phyloP scores from a whole-genome alignment of 2,113 vertebrate species.

The Channa argus region DNA sequence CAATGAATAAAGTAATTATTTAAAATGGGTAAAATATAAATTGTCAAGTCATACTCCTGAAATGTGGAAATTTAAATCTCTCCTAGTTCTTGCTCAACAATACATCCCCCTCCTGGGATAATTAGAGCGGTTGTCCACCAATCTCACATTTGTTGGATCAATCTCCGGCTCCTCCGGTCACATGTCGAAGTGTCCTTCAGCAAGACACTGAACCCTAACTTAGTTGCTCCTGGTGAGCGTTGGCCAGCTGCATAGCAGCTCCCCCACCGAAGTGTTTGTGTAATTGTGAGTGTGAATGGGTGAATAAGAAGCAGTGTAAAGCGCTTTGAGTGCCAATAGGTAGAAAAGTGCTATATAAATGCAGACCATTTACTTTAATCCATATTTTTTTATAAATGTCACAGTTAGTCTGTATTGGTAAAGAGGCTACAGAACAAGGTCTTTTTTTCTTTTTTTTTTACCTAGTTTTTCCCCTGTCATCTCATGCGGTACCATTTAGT shows the following conservation, averaged over 20 bases:
- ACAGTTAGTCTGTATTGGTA: conserved; percentile 9
- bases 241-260: no score
- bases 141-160: no score
- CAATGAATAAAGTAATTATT: conserved; percentile 43
- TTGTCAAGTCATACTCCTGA: conserved; percentile 14
- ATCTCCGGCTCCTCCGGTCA: no score
- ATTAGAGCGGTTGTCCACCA: neutral
- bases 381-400: conserved; percentile 18
- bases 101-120: conserved; percentile 10
- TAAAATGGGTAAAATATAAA: conserved; percentile 51
- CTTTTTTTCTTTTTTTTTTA: neutral
- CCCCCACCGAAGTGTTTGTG: no score
- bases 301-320: no score
- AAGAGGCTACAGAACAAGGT: neutral
- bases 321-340: no score
- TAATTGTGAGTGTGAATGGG: no score
- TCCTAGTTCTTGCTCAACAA: conserved; percentile 11
- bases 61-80: conserved; percentile 7
- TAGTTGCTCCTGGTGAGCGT: no score
- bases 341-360: no score
- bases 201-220: no score
- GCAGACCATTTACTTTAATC: conserved; percentile 5
- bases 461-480: neutral
- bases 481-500: conserved; percentile 8
- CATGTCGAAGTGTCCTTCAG: no score